Evolutionary conservation across 2,113 vertebrate species (phyloP).

Genomic region (Cnemophilus loriae): DNA sequence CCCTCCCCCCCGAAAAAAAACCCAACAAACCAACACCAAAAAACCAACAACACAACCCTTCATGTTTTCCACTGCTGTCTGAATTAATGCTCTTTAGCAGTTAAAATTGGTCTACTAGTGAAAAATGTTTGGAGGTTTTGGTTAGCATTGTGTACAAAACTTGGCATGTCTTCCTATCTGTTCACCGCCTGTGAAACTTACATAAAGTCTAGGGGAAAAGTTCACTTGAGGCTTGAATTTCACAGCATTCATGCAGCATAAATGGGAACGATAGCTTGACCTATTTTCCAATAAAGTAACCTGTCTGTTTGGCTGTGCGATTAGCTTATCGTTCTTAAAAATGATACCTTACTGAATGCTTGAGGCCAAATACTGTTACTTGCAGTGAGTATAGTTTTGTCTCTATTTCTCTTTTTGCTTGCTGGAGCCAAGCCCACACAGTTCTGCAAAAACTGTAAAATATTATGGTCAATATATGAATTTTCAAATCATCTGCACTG

Average conservation of each 20-base stretch:
- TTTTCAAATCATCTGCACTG: neutral
- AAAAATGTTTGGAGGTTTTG: neutral
- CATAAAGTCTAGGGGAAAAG: neutral
- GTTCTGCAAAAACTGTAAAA: neutral
- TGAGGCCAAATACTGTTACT: neutral
- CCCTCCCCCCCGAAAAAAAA: too few species aligned
- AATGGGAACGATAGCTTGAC: neutral
- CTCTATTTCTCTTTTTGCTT: neutral
- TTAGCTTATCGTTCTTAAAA: neutral
- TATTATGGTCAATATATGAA: neutral
- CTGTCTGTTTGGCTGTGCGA: neutral
- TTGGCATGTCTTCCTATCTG: neutral
- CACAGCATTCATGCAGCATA: neutral
- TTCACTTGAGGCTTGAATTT: neutral
- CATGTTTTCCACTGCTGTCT: neutral
- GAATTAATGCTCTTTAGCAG: neutral
- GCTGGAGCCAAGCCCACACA: neutral
- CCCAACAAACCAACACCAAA: neutral
- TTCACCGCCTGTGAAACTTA: neutral
- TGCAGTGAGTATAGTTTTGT: neutral
- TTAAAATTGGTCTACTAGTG: neutral
- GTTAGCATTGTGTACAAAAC: neutral
- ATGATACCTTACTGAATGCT: neutral
- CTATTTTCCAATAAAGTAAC: neutral
- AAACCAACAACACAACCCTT: neutral